These are phyloP conservation scores for Orbicella faveolata DNA, from an alignment of 64 coral and sea anemone genomes.

Conservation along the genomic window DNA sequence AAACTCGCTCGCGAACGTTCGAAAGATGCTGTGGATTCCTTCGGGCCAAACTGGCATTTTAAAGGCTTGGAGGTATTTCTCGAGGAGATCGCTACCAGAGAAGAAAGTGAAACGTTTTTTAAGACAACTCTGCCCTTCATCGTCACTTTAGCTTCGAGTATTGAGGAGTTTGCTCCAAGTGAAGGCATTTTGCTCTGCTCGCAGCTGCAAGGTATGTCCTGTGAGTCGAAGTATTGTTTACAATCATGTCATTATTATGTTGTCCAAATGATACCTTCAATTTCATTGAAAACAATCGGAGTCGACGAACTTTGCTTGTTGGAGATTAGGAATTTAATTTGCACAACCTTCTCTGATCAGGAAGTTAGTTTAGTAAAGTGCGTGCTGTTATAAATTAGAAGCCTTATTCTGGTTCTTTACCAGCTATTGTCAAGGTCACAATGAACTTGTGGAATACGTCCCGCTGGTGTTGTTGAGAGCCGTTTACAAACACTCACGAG, in stretches of 20 bases:
- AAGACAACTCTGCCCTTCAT: conserved; percentile 60
- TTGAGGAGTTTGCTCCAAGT: conserved; percentile 53
- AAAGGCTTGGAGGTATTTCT: conserved; percentile 71
- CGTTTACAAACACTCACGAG: conserved; percentile 13
- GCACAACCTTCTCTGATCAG: neutral
- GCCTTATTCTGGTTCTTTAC: too few species aligned
- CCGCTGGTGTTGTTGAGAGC: neutral
- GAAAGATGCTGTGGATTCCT: neutral
- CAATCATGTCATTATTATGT: neutral
- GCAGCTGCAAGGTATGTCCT: conserved; percentile 53
- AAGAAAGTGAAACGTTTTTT: conserved; percentile 62
- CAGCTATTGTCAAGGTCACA: neutral
- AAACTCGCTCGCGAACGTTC: neutral
- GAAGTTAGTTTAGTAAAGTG: neutral
- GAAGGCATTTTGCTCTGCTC: conserved; percentile 30
- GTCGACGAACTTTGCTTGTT: neutral
- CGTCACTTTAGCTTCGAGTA: conserved; percentile 57
- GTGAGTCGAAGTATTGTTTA: neutral
- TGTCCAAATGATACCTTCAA: neutral
- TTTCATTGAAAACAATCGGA: conserved; percentile 12
- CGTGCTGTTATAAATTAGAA: neutral
- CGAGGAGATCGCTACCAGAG: conserved; percentile 26
- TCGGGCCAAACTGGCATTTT: conserved; percentile 42
- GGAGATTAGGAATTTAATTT: neutral
- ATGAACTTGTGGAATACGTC: neutral